Evolutionary conservation across 2,888 invertebrate species (phyloP).

Genomic region (Rhorus exstirpatorius): DNA sequence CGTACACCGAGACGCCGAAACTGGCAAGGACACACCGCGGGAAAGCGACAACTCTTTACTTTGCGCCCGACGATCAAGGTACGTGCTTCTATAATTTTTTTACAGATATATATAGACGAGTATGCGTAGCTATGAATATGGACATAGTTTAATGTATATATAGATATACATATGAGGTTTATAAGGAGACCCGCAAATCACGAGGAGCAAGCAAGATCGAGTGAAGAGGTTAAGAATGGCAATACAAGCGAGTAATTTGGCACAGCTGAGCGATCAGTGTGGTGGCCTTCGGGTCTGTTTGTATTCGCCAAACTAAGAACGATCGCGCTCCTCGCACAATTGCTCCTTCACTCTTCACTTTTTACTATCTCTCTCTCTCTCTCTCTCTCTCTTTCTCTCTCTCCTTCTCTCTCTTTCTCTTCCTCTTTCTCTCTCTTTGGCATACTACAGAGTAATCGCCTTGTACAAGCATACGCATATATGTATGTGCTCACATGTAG

Average conservation of each 20-base stretch:
- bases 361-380: too few relatives aligned
- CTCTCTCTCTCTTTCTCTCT: neutral
- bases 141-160: neutral
- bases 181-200: neutral
- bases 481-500: too few relatives aligned
- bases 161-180: neutral
- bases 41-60: slow-evolving; percentile 78
- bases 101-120: neutral
- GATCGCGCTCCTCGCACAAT: slow-evolving; percentile 43
- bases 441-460: too few relatives aligned
- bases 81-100: slow-evolving; percentile 69
- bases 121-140: neutral
- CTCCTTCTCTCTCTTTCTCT: neutral
- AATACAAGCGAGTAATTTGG: slow-evolving; percentile 40
- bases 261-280: slow-evolving; percentile 64
- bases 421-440: too few relatives aligned
- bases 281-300: slow-evolving; percentile 61
- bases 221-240: slow-evolving; percentile 60
- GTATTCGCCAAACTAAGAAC: slow-evolving; percentile 59
- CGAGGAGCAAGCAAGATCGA: slow-evolving; percentile 28
- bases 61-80: slow-evolving; percentile 82
- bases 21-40: slow-evolving; percentile 78
- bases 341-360: neutral
- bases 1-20: slow-evolving; percentile 74
- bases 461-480: too few relatives aligned